Base-by-base conservation (phyloP, 2,797 vertebrate genomes). In the Agapornis canus region DNA sequence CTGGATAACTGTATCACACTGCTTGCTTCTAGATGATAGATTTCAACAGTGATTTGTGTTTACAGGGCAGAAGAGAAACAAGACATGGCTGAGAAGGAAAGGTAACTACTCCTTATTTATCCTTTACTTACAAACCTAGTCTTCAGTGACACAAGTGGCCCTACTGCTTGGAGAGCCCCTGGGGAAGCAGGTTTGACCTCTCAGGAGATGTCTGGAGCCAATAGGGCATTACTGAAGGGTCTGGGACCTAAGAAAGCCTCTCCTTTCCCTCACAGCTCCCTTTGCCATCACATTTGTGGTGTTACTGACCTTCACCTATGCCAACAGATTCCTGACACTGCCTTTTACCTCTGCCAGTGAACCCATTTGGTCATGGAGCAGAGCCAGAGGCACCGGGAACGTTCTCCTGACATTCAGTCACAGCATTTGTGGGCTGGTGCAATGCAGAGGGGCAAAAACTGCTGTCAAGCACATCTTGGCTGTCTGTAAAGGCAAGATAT, bases 41-140 rank as follows among this genome's bases (percentile, higher is more conserved):
- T 84, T 86, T 66, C 68, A 92, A 71, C 16, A 0, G 12, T 12
- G 11, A 6, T 94, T 88, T 94, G 35, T 95, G 45, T 48, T 96
- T 70, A 79, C 94, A 97, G 97, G 95, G 95, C 88, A 65, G 97
- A 97, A 91, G 96, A 96, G 82, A 97, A 97, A 29, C 94, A 96
- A 54, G 94, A 96, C 40, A 23, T 82, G 90, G 65, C 94, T 70
- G 97, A 97, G 89, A 94, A 78, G 82, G 96, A 97, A 79, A 96
- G 96, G 97, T 97, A 47, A 91, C 10, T 10, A 12, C 18, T n/a
- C 29, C 6, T 13, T 9, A 19, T 43, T 87, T 16, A 16, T 42
- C 72, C 47, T 65, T 49, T 25, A 5, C 43, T 48, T 18, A 27
- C 10, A 37, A 45, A 6, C 10, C 2, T 4, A 14, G 5, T 6